Evolutionary conservation across 2,113 vertebrate species (phyloP), one percentile per base, ranked within the genome.

Genomic region (Ornithorhynchus anatinus): DNA sequence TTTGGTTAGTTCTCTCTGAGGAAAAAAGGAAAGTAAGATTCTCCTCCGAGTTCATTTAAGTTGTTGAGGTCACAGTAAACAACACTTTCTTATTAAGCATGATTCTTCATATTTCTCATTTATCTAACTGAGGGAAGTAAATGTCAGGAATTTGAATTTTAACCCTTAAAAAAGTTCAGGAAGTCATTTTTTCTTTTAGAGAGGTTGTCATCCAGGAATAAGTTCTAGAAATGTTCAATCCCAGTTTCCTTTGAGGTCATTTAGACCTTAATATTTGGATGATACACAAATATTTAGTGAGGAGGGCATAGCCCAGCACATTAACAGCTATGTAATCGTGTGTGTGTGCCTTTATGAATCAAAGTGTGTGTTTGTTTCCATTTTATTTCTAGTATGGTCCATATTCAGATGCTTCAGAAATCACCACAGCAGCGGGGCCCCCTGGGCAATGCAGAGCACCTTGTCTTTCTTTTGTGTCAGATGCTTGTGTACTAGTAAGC

Each of bases 351-450:
- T n/a, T n/a, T n/a, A 0, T 39, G 27, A 10, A 1, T 27, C 0
- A 17, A 0, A 2, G 2, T 6, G 1, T 13, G 0, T 86, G 19
- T n/a, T n/a, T 57, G 74, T 67, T 75, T 6, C 45, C 8, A 67
- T 6, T 39, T 80, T 19, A 52, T 56, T 65, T 84, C 33, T 23
- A 99, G 98, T 95, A 95, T 0, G 97, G 97, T 11, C 91, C 91
- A 0, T 97, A 93, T 81, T 98, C 97, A 0, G 95, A 96, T 51
- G 88, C 87, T 0, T 93, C 95, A 10, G 95, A 95, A 69, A 92
- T 97, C 69, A 97, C 95, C 37, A 99, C 96, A 10, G 95, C 96
- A 74, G 94, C 95, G 0, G 98, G 98, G 36, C 96, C 97, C 5
- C 98, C 98, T 0, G 95, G 94, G 47, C 97, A 97, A 76, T 99